Percentiles rank a stretch among this genome's conserved stretches.
phyloP scores from a whole-genome alignment of 2,888 invertebrate species.

The Drosophila percnosoma region DNA sequence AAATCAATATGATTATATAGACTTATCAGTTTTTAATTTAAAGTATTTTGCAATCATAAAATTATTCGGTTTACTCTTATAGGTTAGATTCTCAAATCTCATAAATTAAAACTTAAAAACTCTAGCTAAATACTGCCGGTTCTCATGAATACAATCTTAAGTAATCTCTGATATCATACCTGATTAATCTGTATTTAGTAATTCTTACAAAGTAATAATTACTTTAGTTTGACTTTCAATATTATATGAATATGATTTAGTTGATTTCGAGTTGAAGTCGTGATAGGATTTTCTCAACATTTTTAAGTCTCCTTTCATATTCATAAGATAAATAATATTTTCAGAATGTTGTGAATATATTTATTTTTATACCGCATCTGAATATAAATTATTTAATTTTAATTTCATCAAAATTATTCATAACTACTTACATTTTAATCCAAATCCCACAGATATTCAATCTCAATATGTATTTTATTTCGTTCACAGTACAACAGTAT shows the following conservation, averaged over 20 bases:
- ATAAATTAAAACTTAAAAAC: background rate
- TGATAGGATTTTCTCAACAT: background rate
- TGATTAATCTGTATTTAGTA: background rate
- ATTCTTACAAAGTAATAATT: background rate
- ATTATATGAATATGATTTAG: background rate
- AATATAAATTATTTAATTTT: background rate
- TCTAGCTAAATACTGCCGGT: background rate
- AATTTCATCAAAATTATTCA: background rate
- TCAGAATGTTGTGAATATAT: background rate
- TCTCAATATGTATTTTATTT: background rate
- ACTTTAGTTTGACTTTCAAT: background rate
- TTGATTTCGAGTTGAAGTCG: background rate
- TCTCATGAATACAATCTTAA: background rate
- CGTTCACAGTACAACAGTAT: slow-evolving; percentile 96
- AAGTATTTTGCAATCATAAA: background rate
- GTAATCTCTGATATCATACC: background rate
- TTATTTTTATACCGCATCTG: background rate
- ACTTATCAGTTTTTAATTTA: background rate
- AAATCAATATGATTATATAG: background rate
- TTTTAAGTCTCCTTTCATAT: too few species aligned
- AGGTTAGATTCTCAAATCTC: background rate
- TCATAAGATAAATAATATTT: background rate
- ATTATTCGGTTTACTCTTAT: background rate
- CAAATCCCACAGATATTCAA: background rate
- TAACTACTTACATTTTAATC: background rate